phyloP scores from a whole-genome alignment of 2,888 invertebrate genomes.

The Odontocolon sp. region DNA sequence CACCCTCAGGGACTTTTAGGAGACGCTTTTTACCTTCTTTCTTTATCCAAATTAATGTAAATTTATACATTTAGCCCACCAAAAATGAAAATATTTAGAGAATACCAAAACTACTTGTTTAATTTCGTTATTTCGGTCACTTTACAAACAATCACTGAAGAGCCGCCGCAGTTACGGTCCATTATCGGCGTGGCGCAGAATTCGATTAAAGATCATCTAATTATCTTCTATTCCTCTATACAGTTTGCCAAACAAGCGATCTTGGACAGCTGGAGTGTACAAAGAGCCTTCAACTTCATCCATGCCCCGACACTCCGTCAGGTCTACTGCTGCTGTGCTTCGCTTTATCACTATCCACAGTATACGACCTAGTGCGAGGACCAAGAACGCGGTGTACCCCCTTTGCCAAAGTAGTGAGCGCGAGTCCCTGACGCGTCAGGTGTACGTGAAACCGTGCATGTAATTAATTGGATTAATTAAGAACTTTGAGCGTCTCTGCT shows the following conservation, averaged over 20 bases:
- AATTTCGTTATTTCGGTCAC: too few relatives aligned
- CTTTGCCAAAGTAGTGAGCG: slow-evolving; percentile 23
- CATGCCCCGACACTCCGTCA: slow-evolving; percentile 28
- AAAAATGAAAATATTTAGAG: too few relatives aligned
- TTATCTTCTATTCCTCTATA: neutral
- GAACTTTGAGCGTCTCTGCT: slow-evolving; percentile 64
- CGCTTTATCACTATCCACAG: neutral
- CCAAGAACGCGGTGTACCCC: slow-evolving; percentile 16
- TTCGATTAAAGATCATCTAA: slow-evolving; percentile 27
- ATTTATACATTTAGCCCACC: slow-evolving; percentile 4
- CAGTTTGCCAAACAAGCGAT: neutral
- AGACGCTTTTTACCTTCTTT: slow-evolving; percentile 1
- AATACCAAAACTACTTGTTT: too few relatives aligned
- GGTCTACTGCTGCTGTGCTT: neutral
- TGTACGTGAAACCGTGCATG: slow-evolving; percentile 64
- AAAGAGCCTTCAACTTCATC: slow-evolving; percentile 30
- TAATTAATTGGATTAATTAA: slow-evolving; percentile 75
- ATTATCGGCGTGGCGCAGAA: slow-evolving; percentile 14
- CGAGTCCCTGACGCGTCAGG: slow-evolving; percentile 46
- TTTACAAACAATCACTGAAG: too few relatives aligned
- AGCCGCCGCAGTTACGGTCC: too few relatives aligned
- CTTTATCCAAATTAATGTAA: neutral
- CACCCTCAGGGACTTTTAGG: slow-evolving; percentile 13
- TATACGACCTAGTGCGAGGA: slow-evolving; percentile 5
- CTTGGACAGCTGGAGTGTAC: slow-evolving; percentile 4